These are phyloP conservation scores for Malacosoma neustria DNA, from an alignment of 2,888 invertebrate genomes.

Conservation along the genomic window DNA sequence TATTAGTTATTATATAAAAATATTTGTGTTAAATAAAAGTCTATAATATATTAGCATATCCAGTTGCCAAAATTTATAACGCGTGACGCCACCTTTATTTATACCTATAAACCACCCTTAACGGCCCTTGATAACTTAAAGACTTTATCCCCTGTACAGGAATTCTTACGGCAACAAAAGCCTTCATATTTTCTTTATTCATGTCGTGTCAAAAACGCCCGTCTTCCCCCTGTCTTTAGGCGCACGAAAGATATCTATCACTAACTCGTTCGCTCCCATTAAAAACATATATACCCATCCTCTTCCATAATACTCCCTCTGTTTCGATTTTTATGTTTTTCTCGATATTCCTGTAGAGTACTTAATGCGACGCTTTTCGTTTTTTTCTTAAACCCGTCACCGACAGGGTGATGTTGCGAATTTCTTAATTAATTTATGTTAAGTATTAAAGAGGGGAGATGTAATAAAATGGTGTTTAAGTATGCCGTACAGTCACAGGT, in stretches of 20 bases:
- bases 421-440: slow-evolving; percentile 72
- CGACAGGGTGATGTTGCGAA: slow-evolving; percentile 58
- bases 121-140: slow-evolving; percentile 67
- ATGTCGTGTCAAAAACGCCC: slow-evolving; percentile 67
- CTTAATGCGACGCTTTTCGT: slow-evolving; percentile 33
- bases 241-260: slow-evolving; percentile 47
- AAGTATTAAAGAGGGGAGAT: slow-evolving; percentile 41
- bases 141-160: slow-evolving; percentile 71
- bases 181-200: slow-evolving; percentile 74
- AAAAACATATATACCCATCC: slow-evolving; percentile 37
- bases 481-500: slow-evolving; percentile 28
- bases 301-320: slow-evolving; percentile 37
- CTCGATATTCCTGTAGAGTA: slow-evolving; percentile 50
- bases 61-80: too few species aligned
- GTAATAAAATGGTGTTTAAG: slow-evolving; percentile 43
- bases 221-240: slow-evolving; percentile 40
- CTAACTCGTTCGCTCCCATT: slow-evolving; percentile 64
- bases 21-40: too few species aligned
- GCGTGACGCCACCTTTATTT: slow-evolving; percentile 16
- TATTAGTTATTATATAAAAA: too few species aligned
- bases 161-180: slow-evolving; percentile 73
- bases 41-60: too few species aligned
- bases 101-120: slow-evolving; percentile 29
- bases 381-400: slow-evolving; percentile 49
- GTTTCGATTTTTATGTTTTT: slow-evolving; percentile 63